Percentiles rank a stretch among this genome's conserved stretches.
Conservation (phyloP, 2,113 vertebrate species). For the Melozone crissalis region DNA sequence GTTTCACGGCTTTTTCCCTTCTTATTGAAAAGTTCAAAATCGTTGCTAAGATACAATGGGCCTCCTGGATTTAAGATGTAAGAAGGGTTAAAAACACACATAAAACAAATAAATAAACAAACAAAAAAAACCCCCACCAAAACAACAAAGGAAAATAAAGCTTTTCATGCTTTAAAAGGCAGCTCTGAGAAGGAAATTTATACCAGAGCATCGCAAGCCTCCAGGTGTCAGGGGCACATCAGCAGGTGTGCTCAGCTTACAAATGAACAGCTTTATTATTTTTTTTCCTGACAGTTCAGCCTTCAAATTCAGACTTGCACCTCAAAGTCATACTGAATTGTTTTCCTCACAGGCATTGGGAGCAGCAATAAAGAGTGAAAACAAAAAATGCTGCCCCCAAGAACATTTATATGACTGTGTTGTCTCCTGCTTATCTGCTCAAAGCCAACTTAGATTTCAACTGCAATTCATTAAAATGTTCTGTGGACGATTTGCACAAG, state of each 20-base stretch:
- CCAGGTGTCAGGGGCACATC: not conserved
- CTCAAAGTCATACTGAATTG: not conserved
- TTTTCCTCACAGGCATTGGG: not conserved
- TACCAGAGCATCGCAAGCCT: not conserved
- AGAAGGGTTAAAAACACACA: not conserved
- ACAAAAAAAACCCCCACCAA: not conserved
- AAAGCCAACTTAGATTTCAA: not conserved
- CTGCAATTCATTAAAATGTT: not conserved
- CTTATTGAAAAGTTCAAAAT: not conserved
- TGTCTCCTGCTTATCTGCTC: not conserved
- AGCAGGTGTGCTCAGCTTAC: not conserved
- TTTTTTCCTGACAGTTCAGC: not conserved
- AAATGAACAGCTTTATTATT: not conserved
- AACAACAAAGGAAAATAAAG: not conserved
- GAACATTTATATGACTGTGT: not conserved
- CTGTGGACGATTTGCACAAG: not conserved
- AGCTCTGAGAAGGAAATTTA: not conserved
- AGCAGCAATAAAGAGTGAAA: not conserved
- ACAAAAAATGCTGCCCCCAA: not conserved
- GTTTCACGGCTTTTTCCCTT: not conserved
- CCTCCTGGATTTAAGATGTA: not conserved
- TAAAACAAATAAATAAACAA: not conserved
- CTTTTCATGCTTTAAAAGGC: not conserved
- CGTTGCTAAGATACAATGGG: not conserved
- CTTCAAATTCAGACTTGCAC: constrained; percentile 7